phyloP scores from a whole-genome alignment of 53 echinoderm and acorn worm species.

The Holothuria leucospilota region DNA sequence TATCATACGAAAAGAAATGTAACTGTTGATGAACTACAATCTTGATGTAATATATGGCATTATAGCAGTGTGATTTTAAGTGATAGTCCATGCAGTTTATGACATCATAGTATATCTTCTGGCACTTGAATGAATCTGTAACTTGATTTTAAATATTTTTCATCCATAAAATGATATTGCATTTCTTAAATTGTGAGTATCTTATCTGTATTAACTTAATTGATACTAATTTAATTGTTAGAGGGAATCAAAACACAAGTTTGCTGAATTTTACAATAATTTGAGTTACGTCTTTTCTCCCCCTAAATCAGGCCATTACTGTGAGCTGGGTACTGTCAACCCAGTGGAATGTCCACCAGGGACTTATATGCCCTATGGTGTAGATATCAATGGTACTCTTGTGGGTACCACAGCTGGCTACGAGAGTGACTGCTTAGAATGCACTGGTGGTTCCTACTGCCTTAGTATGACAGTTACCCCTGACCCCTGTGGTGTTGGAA shows the following conservation, averaged over 20 bases:
- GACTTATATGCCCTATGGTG: constrained; percentile 96
- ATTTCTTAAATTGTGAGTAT: background rate
- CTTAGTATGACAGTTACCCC: constrained; percentile 71
- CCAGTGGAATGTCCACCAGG: constrained; percentile 85
- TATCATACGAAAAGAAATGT: too few relatives aligned
- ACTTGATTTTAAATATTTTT: too few relatives aligned
- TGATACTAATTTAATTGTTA: background rate
- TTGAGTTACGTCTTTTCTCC: background rate
- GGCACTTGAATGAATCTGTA: too few relatives aligned
- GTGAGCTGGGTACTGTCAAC: constrained; percentile 87
- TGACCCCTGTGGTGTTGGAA: constrained; percentile 71
- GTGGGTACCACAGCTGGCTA: constrained; percentile 80
- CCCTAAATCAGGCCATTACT: constrained; percentile 82
- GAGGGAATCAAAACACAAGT: background rate
- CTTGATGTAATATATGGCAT: too few relatives aligned
- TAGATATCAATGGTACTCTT: constrained; percentile 63
- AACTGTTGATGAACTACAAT: too few relatives aligned
- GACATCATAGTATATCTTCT: too few relatives aligned
- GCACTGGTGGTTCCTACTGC: constrained; percentile 90
- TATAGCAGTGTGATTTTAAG: too few relatives aligned
- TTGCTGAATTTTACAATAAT: background rate
- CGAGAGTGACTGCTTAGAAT: constrained; percentile 90
- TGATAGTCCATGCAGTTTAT: too few relatives aligned
- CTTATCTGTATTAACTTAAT: background rate
- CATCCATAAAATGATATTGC: too few relatives aligned